Conservation (phyloP, 2,888 invertebrate genomes). For the Mimachlamys varia region DNA sequence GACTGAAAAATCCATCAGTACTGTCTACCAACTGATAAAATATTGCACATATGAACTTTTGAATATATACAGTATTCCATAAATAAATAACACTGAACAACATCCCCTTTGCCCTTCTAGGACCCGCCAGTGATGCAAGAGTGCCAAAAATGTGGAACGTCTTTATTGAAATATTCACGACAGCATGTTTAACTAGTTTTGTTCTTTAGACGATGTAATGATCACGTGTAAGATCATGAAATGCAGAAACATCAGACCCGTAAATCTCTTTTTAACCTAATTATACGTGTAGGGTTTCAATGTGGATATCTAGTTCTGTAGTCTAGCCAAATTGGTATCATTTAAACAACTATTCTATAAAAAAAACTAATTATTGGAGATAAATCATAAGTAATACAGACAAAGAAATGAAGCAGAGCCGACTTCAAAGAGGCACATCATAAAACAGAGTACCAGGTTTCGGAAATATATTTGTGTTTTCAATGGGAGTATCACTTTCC, state of each 20-base stretch:
- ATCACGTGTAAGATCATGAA: not conserved
- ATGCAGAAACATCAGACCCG: not conserved
- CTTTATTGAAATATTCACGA: no score
- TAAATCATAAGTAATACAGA: not conserved
- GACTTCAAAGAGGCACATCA: not conserved
- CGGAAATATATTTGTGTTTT: not conserved
- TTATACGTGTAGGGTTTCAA: slow-evolving; percentile 13
- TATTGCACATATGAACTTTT: no score
- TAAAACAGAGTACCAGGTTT: not conserved
- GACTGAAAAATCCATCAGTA: no score
- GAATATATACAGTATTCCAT: no score
- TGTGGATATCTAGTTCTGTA: not conserved
- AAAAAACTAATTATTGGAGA: not conserved
- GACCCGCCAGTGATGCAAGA: no score
- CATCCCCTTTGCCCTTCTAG: no score
- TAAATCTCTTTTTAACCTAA: slow-evolving; percentile 27
- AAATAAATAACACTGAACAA: no score
- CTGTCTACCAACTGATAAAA: no score
- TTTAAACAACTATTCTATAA: not conserved
- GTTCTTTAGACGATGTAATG: not conserved
- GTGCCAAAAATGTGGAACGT: no score
- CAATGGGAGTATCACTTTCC: slow-evolving; percentile 1
- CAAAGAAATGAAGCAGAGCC: not conserved
- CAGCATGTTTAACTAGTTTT: no score
- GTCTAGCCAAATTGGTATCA: not conserved